Evolutionary conservation across 2,797 vertebrate genomes (phyloP).

Genomic region (Toxotes lorentzi): DNA sequence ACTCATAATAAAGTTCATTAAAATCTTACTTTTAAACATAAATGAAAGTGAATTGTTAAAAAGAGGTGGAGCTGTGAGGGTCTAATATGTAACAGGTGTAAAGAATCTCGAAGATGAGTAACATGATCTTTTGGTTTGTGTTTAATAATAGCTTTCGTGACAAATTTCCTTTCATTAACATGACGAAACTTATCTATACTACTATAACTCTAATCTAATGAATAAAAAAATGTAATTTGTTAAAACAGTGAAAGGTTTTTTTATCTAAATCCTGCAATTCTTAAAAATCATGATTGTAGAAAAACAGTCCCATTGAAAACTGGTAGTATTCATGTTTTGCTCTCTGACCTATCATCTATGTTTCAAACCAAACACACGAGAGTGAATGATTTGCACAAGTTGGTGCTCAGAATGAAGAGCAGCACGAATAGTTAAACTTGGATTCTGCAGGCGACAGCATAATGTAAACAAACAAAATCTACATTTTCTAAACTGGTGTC

Average conservation of each 20-base stretch:
- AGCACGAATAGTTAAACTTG: not conserved
- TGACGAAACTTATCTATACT: not conserved
- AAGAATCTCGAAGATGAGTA: not conserved
- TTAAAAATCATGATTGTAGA: not conserved
- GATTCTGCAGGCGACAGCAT: not conserved
- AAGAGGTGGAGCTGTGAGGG: not conserved
- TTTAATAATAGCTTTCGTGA: conserved; percentile 15
- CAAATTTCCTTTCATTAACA: not conserved
- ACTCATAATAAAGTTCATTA: not conserved
- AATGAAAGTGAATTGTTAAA: not conserved
- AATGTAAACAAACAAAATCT: not conserved
- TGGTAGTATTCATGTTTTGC: not conserved
- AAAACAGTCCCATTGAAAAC: not conserved
- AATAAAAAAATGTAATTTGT: not conserved
- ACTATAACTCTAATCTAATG: not conserved
- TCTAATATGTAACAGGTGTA: not conserved
- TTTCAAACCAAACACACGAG: not conserved
- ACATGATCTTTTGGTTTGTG: conserved; percentile 18
- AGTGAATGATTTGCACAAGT: not conserved
- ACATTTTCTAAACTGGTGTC: not conserved
- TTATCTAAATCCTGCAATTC: too few relatives aligned
- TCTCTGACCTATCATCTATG: not conserved
- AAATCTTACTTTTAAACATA: not conserved
- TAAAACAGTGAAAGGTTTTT: not conserved
- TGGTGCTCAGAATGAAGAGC: not conserved